A percentile compares a stretch with the other conserved stretches of the same genome.
Evolutionary conservation across 2,113 vertebrate genomes (phyloP).

Genomic region (Cavia porcellus): DNA sequence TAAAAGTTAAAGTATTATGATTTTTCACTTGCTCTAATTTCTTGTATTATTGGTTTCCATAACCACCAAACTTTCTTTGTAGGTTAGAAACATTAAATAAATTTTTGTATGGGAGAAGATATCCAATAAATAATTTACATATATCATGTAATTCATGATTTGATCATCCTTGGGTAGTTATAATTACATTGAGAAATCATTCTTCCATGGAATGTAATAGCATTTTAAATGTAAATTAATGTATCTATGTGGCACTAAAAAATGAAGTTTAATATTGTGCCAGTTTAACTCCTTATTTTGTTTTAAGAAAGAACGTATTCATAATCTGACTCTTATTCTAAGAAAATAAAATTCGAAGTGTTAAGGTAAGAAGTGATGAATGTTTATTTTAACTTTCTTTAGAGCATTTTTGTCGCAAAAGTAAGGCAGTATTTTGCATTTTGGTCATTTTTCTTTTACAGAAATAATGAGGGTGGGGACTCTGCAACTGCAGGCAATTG

Average conservation of each 20-base stretch:
- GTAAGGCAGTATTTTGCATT: slow-evolving; percentile 76
- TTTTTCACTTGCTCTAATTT: not conserved
- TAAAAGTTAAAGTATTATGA: not conserved
- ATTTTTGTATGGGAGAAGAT: slow-evolving; percentile 6
- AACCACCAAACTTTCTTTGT: not conserved
- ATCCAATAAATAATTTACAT: not conserved
- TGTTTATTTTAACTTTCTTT: slow-evolving; percentile 71
- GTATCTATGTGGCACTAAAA: not conserved
- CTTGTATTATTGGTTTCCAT: not conserved
- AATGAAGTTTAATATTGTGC: not conserved
- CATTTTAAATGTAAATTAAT: slow-evolving; percentile 3
- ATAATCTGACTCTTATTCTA: slow-evolving; percentile 44
- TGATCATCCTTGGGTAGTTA: not conserved
- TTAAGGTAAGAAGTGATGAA: slow-evolving; percentile 72
- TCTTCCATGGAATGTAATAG: not conserved
- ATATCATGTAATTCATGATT: not conserved
- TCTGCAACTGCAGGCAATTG: slow-evolving; percentile 81
- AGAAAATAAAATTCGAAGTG: slow-evolving; percentile 65
- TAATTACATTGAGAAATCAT: not conserved
- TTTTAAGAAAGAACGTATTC: slow-evolving; percentile 50
- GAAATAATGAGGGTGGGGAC: slow-evolving; percentile 85
- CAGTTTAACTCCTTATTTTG: slow-evolving; percentile 1
- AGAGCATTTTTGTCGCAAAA: slow-evolving; percentile 66
- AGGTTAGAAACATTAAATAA: not conserved
- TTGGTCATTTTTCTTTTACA: slow-evolving; percentile 81